Evolutionary conservation across 35 echinoderm and acorn worm genomes (phyloP), one percentile per base, ranked within the genome.

Genomic region (Nesometra sesokonis): DNA sequence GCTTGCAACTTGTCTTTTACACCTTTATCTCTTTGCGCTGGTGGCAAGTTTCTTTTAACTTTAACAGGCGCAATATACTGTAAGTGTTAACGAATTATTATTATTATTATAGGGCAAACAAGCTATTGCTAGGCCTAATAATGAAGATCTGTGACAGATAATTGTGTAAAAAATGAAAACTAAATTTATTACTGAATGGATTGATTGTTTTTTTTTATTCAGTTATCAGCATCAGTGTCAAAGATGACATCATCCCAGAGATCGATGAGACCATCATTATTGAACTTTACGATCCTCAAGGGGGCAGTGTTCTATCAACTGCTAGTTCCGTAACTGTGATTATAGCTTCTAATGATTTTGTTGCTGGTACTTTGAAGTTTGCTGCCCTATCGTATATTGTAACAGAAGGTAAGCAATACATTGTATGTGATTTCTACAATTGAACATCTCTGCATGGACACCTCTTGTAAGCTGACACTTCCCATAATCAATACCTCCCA

Each of bases 211-310:
- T 35, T 15, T 81, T 35, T 81, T 43, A 29, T 47, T n/a, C n/a
- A 97, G 95, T 93, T 5, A 92, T 94, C 46, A 99, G 91, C 57
- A 92, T 99, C 77, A 93, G 95, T 13, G 92, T 98, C 85, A 91
- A 86, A 85, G 95, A 98, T 37, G 95, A 98, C 38, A 32, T 35
- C 0, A 87, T 87, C 9, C 95, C 95, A 47, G 95, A 98, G 85
- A 82, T 89, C 27, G 92, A 98, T 76, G 95, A 98, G 82, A 76
- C 30, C 7, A 29, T 98, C 1, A 32, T 85, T 0, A 88, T 93
- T 47, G 91, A 98, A 81, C 87, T 98, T 0, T 94, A 98, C 85
- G 85, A 88, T 80, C 92, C 95, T 17, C 80, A 47, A 79, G 92
- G 95, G 33, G 95, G 95, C 39, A 98, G 95, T 40, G 43, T 89